Base-by-base conservation (phyloP, 2,113 vertebrate species). In the Hyla sarda region DNA sequence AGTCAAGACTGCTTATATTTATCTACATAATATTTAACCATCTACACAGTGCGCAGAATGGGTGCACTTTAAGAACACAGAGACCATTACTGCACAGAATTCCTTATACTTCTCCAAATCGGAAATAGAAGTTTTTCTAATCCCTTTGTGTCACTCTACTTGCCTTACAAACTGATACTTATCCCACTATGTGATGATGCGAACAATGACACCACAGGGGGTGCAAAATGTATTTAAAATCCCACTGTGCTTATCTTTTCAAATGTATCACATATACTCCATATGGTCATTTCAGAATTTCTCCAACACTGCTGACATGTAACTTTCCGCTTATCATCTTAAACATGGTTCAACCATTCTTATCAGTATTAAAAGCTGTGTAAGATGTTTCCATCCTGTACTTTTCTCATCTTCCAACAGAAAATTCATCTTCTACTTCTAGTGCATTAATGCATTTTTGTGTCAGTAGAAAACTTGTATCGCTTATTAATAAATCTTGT, bases 401-500 rank as follows among this genome's bases (percentile, higher is more conserved):
- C 52, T 60, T 60, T 60, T 60, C 52, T 23, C 32, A 37, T 10
- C 50, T 78, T 58, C 30, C 30, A 28, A 11, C 28, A 8, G 56
- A 41, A 79, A 58, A 37, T 54, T 50, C 21, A 34, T 79, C 54
- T 60, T 34, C 34, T 60, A n/a, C 47, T 13, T 60, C 32, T 17
- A 41, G 54, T 41, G 30, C 56, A 80, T 60, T 79, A 37, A n/a
- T 79, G 58, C 77, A 41, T 41, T 76, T 76, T 50, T 77, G 47
- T 32, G 52, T 11, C 77, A 41, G 52, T 23, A 50, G 17, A 60
- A 79, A 79, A 79, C 54, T 28, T 58, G 54, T n/a, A 34, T 56
- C 50, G n/a, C 30, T 79, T 79, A 79, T 79, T 79, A 80, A 80
- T 45, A 60, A 25, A 80, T 60, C 54, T 23, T n/a, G 77, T 23